Conservation (phyloP, 2,888 invertebrate genomes). For the Hirudinaria manillensis region DNA sequence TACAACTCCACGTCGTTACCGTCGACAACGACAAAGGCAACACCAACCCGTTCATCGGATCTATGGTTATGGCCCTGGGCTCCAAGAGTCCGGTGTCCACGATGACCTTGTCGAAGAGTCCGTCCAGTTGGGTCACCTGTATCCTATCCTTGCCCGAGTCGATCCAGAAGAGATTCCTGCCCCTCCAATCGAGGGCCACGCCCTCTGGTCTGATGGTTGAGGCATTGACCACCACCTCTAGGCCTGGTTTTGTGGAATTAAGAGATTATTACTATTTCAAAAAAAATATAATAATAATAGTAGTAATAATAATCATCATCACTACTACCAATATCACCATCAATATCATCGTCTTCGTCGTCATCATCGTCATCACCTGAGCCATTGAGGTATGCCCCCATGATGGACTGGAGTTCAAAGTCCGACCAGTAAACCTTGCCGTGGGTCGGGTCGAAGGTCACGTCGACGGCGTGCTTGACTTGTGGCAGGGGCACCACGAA, state of each 20-base stretch:
- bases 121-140: constrained; percentile 57
- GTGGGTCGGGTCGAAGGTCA: constrained; percentile 39
- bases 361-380: constrained; percentile 50
- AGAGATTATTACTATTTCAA: too few relatives aligned
- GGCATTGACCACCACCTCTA: constrained; percentile 65
- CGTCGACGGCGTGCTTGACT: constrained; percentile 67
- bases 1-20: too few relatives aligned
- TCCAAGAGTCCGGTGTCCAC: constrained; percentile 75
- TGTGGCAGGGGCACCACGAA: constrained; percentile 72
- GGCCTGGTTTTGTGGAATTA: not conserved
- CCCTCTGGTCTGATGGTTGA: constrained; percentile 69
- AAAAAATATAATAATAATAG: not conserved
- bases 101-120: constrained; percentile 66
- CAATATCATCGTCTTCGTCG: too few relatives aligned
- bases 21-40: too few relatives aligned
- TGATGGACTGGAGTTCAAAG: constrained; percentile 73
- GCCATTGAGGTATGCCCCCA: constrained; percentile 75
- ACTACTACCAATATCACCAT: too few relatives aligned
- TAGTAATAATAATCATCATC: constrained; percentile 65
- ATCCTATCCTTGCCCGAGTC: constrained; percentile 58
- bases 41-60: constrained; percentile 69
- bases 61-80: constrained; percentile 72
- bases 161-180: constrained; percentile 56
- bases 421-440: constrained; percentile 80
- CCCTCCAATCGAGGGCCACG: constrained; percentile 52